Conservation (phyloP, 2,113 vertebrate species). For the Tyto alba region DNA sequence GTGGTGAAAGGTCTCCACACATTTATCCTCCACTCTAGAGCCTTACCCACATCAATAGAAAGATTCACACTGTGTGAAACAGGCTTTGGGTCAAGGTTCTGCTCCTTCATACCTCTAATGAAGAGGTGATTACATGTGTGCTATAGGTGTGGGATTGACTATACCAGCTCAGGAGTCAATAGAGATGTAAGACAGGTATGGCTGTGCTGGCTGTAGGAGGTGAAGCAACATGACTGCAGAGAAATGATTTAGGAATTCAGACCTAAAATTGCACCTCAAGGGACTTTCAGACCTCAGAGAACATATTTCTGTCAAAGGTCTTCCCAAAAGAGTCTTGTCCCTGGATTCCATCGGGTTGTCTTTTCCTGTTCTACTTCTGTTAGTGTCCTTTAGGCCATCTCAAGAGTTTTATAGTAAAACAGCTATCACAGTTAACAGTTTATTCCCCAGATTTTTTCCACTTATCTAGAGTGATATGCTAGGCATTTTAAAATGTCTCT, state of each 20-base stretch:
- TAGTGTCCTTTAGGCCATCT: neutral
- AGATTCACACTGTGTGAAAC: neutral
- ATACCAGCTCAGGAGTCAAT: neutral
- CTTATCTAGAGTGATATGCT: neutral
- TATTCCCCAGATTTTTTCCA: neutral
- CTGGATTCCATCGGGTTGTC: neutral
- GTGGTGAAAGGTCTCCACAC: neutral
- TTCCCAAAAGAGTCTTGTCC: neutral
- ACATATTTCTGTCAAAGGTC: neutral
- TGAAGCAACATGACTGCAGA: neutral
- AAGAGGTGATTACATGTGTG: neutral
- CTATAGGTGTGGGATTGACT: neutral
- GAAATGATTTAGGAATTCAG: neutral
- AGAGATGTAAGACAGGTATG: neutral
- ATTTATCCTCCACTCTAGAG: neutral
- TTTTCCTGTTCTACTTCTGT: neutral
- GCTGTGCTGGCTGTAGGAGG: neutral
- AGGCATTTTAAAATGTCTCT: neutral
- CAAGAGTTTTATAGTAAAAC: neutral
- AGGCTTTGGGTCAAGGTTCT: neutral
- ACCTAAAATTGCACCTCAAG: neutral
- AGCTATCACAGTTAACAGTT: neutral
- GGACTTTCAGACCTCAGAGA: neutral
- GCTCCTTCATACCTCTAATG: neutral
- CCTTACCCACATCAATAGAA: neutral